phyloP scores from a whole-genome alignment of 2,113 vertebrate species.

The Herpailurus yagouaroundi region DNA sequence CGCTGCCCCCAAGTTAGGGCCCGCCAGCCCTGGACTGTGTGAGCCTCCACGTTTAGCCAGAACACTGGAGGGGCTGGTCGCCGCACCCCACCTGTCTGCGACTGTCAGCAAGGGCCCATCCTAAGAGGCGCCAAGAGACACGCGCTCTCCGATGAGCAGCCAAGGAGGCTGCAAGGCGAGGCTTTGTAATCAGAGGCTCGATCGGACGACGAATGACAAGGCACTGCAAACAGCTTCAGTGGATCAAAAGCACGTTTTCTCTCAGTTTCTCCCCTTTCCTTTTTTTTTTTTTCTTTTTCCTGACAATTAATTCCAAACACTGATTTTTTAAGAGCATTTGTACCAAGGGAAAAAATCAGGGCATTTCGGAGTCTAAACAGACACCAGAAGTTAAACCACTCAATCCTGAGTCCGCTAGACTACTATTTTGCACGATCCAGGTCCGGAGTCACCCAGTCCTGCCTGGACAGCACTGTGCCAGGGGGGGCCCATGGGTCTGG shows the following conservation, averaged over 20 bases:
- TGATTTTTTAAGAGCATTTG: not conserved
- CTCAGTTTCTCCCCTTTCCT: not conserved
- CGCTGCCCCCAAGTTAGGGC: rapidly evolving
- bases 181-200: not conserved
- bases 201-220: not conserved
- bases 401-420: not conserved
- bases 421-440: rapidly evolving
- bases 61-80: no score
- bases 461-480: not conserved
- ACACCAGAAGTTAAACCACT: not conserved
- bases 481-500: rapidly evolving
- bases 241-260: not conserved
- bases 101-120: not conserved
- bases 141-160: not conserved
- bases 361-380: not conserved
- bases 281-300: no score
- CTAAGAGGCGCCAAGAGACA: rapidly evolving
- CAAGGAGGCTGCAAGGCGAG: rapidly evolving
- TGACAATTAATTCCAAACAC: not conserved
- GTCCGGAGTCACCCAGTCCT: rapidly evolving
- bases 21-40: not conserved
- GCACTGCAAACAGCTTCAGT: not conserved
- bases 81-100: not conserved
- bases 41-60: no score
- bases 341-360: not conserved